phyloP scores from a whole-genome alignment of 2,113 vertebrate genomes.

The Corapipo altera region DNA sequence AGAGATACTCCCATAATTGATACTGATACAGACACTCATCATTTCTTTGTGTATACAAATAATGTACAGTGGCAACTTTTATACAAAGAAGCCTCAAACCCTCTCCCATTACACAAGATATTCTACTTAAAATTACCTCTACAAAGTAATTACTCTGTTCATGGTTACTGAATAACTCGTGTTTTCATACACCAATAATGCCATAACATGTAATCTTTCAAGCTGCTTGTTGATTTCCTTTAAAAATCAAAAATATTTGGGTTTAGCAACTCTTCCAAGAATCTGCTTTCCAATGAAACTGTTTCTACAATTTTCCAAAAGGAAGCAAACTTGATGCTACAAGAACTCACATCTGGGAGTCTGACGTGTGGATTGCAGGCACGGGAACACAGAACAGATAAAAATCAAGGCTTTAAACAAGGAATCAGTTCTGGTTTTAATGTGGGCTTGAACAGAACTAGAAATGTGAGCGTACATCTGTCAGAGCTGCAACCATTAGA shows the following conservation, averaged over 20 bases:
- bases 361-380: fast-evolving
- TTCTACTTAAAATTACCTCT: neutral
- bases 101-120: neutral
- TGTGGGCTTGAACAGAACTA: neutral
- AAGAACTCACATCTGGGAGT: neutral
- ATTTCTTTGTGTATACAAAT: neutral
- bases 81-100: neutral
- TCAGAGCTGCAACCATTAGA: neutral
- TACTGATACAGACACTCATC: neutral
- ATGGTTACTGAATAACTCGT: neutral
- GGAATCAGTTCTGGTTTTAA: neutral
- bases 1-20: neutral
- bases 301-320: neutral
- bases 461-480: neutral
- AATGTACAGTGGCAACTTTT: neutral
- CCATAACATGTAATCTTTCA: neutral
- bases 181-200: neutral
- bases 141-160: neutral
- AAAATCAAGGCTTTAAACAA: neutral
- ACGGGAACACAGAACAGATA: neutral
- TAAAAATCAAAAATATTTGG: neutral
- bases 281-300: neutral
- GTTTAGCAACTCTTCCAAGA: neutral
- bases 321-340: neutral
- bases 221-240: neutral